Conservation (phyloP, 2,113 vertebrate genomes). For the Hemicordylus capensis region DNA sequence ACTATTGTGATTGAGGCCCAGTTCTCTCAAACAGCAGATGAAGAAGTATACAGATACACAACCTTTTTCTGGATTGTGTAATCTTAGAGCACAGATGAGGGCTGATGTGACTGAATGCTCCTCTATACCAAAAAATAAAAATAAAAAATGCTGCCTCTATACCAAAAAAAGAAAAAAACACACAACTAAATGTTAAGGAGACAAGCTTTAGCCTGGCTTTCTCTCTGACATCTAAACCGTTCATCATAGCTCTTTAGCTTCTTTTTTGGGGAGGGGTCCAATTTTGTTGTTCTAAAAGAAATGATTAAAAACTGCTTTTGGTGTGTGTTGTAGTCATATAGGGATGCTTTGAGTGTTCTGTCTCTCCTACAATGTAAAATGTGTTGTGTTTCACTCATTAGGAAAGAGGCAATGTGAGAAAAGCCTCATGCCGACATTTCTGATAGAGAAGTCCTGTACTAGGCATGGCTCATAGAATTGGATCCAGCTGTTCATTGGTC, state of each 20-base stretch:
- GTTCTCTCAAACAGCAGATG: not conserved
- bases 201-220: not conserved
- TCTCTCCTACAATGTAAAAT: not conserved
- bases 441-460: not conserved
- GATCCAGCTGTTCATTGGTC: not conserved
- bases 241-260: slow-evolving; percentile 36
- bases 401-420: not conserved
- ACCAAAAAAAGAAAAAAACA: not conserved
- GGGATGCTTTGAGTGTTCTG: not conserved
- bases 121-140: not conserved
- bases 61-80: not conserved
- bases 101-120: not conserved
- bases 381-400: not conserved
- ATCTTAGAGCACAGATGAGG: not conserved
- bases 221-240: not conserved
- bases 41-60: no score
- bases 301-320: not conserved
- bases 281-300: slow-evolving; percentile 38
- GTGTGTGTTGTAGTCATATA: not conserved
- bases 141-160: not conserved
- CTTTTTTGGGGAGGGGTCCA: slow-evolving; percentile 15
- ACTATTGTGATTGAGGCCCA: not conserved
- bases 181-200: not conserved
- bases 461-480: not conserved
- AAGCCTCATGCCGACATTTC: not conserved